Conservation (phyloP, 1,140 invertebrate species). For the Drosophila nasuta region DNA sequence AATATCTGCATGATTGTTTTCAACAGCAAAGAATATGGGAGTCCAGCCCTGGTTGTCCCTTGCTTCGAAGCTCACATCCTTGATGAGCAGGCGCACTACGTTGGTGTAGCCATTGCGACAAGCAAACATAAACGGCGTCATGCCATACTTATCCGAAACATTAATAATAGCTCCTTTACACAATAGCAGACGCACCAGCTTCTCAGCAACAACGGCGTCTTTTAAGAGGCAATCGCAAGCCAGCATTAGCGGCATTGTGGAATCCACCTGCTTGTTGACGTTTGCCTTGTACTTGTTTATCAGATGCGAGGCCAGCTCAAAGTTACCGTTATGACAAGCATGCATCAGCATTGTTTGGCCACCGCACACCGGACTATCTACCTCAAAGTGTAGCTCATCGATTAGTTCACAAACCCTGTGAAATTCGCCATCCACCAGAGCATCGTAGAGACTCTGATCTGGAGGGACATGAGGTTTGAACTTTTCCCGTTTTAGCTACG, state of each 20-base stretch:
- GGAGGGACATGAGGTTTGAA: slow-evolving; percentile 23
- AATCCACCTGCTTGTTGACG: slow-evolving; percentile 72
- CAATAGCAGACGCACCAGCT: slow-evolving; percentile 65
- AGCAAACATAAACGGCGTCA: slow-evolving; percentile 85
- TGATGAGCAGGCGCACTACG: slow-evolving; percentile 82
- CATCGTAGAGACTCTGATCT: slow-evolving; percentile 52
- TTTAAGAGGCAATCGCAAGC: slow-evolving; percentile 54
- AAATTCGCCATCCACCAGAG: slow-evolving; percentile 43
- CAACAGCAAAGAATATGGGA: slow-evolving; percentile 86
- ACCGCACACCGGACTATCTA: slow-evolving; percentile 39
- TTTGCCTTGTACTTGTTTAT: slow-evolving; percentile 55
- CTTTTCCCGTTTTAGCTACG: slow-evolving; percentile 37
- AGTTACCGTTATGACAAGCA: slow-evolving; percentile 60
- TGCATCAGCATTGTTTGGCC: slow-evolving; percentile 60
- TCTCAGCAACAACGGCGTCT: slow-evolving; percentile 48
- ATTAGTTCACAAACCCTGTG: slow-evolving; percentile 53
- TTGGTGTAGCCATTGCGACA: slow-evolving; percentile 83
- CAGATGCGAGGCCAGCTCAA: slow-evolving; percentile 62
- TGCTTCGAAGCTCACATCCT: slow-evolving; percentile 80
- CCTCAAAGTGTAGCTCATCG: slow-evolving; percentile 27
- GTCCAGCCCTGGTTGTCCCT: slow-evolving; percentile 85
- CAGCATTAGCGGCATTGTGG: slow-evolving; percentile 64
- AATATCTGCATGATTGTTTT: slow-evolving; percentile 81
- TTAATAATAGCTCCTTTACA: slow-evolving; percentile 76
- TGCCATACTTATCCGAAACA: slow-evolving; percentile 83